These are phyloP conservation scores for Aptenodytes patagonicus DNA, from an alignment of 2,113 vertebrate species.

Conservation along the genomic window DNA sequence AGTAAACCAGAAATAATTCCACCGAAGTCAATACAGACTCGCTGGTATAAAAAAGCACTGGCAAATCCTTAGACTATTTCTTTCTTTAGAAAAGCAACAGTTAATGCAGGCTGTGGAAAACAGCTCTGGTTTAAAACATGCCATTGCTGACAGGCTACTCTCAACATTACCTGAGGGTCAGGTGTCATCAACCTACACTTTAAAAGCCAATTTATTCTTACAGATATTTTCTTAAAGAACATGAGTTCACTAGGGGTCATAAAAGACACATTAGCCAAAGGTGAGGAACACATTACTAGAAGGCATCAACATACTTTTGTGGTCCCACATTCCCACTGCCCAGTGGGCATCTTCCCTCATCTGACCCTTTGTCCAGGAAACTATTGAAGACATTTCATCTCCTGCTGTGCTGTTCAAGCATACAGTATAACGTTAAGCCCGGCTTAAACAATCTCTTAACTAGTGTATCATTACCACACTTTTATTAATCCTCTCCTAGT, in stretches of 20 bases:
- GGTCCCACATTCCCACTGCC: not conserved
- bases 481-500: not conserved
- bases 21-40: not conserved
- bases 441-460: not conserved
- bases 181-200: not conserved
- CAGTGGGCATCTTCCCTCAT: not conserved
- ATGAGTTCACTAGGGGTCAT: not conserved
- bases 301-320: not conserved
- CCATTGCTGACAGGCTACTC: not conserved
- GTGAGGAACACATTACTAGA: not conserved
- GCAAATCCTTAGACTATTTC: not conserved
- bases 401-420: not conserved
- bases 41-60: not conserved
- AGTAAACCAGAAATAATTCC: not conserved
- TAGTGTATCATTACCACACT: not conserved
- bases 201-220: not conserved
- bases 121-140: not conserved
- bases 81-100: not conserved
- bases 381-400: not conserved
- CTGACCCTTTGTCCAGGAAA: not conserved
- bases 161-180: not conserved
- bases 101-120: not conserved
- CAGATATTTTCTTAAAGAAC: not conserved
- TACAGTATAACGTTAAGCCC: not conserved
- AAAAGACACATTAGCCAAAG: not conserved